These are phyloP conservation scores for Bostrychus sinensis DNA, from an alignment of 2,113 vertebrate genomes.

Conservation along the genomic window DNA sequence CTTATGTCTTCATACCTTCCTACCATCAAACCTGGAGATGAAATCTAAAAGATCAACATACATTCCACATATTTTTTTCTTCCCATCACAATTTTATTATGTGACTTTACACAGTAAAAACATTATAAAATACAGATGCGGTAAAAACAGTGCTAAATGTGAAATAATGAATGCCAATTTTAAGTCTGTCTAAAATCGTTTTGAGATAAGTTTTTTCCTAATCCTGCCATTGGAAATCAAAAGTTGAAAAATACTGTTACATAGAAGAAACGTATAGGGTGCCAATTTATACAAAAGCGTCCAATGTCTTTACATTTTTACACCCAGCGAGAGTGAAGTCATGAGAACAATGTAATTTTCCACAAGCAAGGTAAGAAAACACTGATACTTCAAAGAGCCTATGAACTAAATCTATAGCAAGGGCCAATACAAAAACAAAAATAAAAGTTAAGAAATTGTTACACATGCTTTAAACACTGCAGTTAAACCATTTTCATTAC, in stretches of 20 bases:
- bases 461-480: constrained; percentile 81
- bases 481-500: constrained; percentile 82
- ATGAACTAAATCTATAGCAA: constrained; percentile 73
- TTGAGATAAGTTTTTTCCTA: constrained; percentile 17
- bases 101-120: constrained; percentile 97
- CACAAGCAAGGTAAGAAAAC: constrained; percentile 20
- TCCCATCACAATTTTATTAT: constrained; percentile 95
- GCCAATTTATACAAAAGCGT: constrained; percentile 9
- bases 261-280: constrained; percentile 13
- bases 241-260: constrained; percentile 2
- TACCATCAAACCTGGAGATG: background rate
- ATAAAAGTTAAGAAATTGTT: constrained; percentile 84
- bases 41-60: background rate
- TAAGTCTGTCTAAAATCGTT: background rate
- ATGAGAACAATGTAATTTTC: constrained; percentile 19
- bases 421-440: constrained; percentile 82
- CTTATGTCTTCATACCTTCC: background rate
- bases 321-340: constrained; percentile 50
- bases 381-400: constrained; percentile 33
- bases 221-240: constrained; percentile 15
- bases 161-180: constrained; percentile 72
- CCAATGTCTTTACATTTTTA: constrained; percentile 28
- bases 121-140: constrained; percentile 80
- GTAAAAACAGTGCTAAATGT: constrained; percentile 89
- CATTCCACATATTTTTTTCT: constrained; percentile 7